Conservation (phyloP, 2,888 invertebrate genomes). For the Tipula vernalis region DNA sequence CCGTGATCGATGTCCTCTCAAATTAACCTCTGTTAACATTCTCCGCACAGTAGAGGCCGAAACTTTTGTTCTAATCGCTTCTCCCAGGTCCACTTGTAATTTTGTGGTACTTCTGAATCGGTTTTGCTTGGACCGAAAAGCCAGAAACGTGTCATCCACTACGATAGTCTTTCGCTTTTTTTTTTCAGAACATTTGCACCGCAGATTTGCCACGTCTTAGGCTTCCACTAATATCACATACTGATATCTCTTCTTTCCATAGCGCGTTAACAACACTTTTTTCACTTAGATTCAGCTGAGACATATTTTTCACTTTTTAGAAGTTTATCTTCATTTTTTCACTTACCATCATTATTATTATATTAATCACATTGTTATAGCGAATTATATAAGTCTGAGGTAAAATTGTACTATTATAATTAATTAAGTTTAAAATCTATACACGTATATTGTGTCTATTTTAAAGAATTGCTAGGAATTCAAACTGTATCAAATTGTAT, state of each 20-base stretch:
- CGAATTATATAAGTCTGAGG: too few relatives aligned
- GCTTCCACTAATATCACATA: background rate
- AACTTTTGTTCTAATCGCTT: background rate
- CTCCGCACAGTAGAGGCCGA: too few relatives aligned
- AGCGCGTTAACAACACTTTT: background rate
- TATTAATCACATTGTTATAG: background rate
- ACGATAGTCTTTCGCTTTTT: background rate
- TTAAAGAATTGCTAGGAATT: too few relatives aligned
- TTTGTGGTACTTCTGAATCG: background rate
- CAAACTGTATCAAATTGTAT: too few relatives aligned
- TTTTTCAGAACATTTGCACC: background rate
- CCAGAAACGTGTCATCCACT: background rate
- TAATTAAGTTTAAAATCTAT: too few relatives aligned
- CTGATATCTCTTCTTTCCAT: background rate
- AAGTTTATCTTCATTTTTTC: background rate
- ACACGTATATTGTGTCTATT: too few relatives aligned
- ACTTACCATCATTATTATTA: background rate
- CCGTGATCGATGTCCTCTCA: too few relatives aligned
- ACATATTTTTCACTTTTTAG: background rate
- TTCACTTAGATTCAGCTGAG: background rate
- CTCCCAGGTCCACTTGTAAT: background rate
- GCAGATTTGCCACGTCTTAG: background rate
- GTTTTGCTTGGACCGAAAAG: background rate
- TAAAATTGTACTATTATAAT: background rate
- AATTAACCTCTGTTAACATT: too few relatives aligned